A percentile compares a stretch with the other conserved stretches of the same genome.
Evolutionary conservation across 2,113 vertebrate genomes (phyloP).

Genomic region (Lota lota): DNA sequence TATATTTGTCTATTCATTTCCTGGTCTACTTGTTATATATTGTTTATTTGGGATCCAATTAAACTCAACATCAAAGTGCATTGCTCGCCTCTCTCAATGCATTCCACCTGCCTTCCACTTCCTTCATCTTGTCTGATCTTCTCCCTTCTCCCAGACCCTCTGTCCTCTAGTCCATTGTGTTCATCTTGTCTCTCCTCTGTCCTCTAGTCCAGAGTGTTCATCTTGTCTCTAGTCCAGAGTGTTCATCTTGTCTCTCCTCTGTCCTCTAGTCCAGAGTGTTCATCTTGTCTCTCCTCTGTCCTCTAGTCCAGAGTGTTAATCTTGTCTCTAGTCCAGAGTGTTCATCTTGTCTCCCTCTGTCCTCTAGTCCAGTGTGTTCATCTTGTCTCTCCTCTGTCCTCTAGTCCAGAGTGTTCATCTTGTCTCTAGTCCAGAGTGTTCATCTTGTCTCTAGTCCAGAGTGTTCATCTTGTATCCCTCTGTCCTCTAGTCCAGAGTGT

Average conservation of each 20-base stretch:
- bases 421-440: not conserved
- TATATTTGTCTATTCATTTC: too few species aligned
- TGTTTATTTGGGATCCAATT: too few species aligned
- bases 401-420: not conserved
- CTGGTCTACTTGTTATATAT: too few species aligned
- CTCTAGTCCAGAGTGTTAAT: conserved; percentile 75
- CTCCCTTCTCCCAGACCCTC: too few species aligned
- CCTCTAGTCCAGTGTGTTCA: conserved; percentile 76
- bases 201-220: not conserved
- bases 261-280: not conserved
- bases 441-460: not conserved
- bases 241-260: too few species aligned
- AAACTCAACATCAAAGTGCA: too few species aligned
- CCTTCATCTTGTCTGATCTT: too few species aligned
- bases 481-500: conserved; percentile 75
- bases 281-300: not conserved
- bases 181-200: too few species aligned
- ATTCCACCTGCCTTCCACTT: too few species aligned
- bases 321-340: too few species aligned
- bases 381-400: too few species aligned
- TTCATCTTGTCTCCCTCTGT: not conserved
- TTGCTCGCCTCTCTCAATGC: too few species aligned
- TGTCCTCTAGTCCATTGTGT: conserved; percentile 75
- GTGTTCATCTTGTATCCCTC: not conserved
- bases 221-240: conserved; percentile 76